Conservation (phyloP, 2,888 invertebrate genomes). For the Myopa tessellatipennis region DNA sequence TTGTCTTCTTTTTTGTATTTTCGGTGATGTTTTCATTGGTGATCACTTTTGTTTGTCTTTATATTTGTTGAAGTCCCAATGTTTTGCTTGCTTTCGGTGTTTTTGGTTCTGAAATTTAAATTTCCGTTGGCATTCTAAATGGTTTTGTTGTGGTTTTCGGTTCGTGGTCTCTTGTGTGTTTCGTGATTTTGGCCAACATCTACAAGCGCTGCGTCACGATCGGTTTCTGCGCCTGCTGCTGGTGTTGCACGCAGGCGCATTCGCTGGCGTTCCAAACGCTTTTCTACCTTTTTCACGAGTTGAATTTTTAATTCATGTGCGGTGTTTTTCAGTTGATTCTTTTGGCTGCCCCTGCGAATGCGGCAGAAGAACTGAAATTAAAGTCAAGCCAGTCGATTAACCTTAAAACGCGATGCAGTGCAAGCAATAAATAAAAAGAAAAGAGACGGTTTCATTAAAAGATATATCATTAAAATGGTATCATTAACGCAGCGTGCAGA, state of each 20-base stretch:
- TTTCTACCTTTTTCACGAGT: neutral
- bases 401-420: neutral
- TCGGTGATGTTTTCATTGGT: neutral
- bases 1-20: neutral
- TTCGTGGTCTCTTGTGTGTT: slow-evolving; percentile 33
- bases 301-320: neutral
- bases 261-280: slow-evolving; percentile 34
- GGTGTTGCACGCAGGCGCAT: slow-evolving; percentile 40
- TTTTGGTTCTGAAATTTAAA: neutral
- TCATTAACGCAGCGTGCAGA: slow-evolving; percentile 11
- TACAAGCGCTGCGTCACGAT: slow-evolving; percentile 32
- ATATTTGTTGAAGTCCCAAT: neutral
- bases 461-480: neutral
- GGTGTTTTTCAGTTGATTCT: neutral
- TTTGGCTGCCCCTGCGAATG: neutral
- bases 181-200: slow-evolving; percentile 43
- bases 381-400: neutral
- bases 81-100: neutral
- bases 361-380: neutral
- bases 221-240: slow-evolving; percentile 35
- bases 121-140: neutral
- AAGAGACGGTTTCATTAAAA: neutral
- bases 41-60: neutral
- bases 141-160: neutral
- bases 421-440: neutral